A percentile compares a stretch with the other conserved stretches of the same genome.
phyloP scores from a whole-genome alignment of 1,140 invertebrate genomes.

The Pseudomyrmex sp. region DNA sequence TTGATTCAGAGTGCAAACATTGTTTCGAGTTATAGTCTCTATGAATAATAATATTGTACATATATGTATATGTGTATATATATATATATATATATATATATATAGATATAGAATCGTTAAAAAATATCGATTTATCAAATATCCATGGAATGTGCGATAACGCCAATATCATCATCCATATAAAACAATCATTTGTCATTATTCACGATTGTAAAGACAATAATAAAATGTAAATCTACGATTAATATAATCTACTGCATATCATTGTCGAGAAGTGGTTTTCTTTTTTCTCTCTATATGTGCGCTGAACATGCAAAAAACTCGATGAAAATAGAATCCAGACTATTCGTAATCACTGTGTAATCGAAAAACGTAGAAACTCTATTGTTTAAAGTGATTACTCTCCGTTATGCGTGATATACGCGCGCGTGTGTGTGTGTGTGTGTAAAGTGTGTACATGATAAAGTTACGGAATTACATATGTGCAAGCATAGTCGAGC shows the following conservation, averaged over 20 bases:
- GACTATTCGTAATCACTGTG: constrained; percentile 51
- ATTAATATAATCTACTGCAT: constrained; percentile 20
- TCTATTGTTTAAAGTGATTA: too few relatives aligned
- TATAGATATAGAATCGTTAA: constrained; percentile 48
- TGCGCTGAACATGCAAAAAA: constrained; percentile 42
- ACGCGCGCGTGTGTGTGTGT: not conserved
- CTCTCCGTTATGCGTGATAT: not conserved
- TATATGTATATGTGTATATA: too few relatives aligned
- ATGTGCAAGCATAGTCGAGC: constrained; percentile 68
- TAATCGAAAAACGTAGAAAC: constrained; percentile 34
- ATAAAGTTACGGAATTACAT: constrained; percentile 57
- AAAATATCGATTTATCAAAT: constrained; percentile 57
- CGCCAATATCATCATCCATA: constrained; percentile 52
- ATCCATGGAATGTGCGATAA: constrained; percentile 71
- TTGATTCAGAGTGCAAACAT: constrained; percentile 42
- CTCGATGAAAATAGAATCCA: constrained; percentile 56
- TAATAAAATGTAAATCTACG: constrained; percentile 44
- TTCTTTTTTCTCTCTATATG: not conserved
- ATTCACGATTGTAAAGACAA: constrained; percentile 15
- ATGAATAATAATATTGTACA: constrained; percentile 13
- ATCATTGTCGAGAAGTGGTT: constrained; percentile 34
- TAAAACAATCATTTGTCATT: constrained; percentile 28
- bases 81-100: too few relatives aligned
- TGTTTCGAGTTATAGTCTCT: constrained; percentile 44
- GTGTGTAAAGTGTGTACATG: constrained; percentile 60